Evolutionary conservation across 2,888 invertebrate species (phyloP).

Genomic region (Hyposoter didymator): DNA sequence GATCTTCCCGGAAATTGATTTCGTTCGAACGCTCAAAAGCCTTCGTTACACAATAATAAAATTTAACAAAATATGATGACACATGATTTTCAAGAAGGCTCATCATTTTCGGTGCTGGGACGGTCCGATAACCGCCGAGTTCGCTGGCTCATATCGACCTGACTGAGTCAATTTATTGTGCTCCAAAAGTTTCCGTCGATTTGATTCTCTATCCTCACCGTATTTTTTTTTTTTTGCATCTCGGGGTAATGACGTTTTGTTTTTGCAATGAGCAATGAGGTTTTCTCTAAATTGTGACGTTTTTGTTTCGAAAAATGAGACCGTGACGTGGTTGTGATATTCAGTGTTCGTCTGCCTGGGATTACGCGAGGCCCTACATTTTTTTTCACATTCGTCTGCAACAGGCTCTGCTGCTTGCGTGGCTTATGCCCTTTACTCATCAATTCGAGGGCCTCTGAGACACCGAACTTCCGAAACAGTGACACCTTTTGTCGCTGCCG

Average conservation of each 20-base stretch:
- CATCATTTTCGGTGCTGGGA: slow-evolving; percentile 50
- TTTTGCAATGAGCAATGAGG: not conserved
- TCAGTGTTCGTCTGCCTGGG: slow-evolving; percentile 60
- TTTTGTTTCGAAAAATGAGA: not conserved
- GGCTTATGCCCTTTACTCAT: slow-evolving; percentile 78
- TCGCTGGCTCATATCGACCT: slow-evolving; percentile 11
- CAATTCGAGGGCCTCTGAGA: slow-evolving; percentile 74
- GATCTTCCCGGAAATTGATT: slow-evolving; percentile 44
- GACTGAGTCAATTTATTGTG: slow-evolving; percentile 36
- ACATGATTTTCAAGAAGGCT: slow-evolving; percentile 53
- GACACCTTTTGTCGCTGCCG: slow-evolving; percentile 36
- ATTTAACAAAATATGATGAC: slow-evolving; percentile 48
- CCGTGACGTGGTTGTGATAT: not conserved
- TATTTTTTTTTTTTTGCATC: not conserved
- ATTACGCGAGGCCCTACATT: slow-evolving; percentile 72
- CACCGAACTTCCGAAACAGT: slow-evolving; percentile 35
- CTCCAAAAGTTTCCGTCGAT: slow-evolving; percentile 5
- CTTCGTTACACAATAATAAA: slow-evolving; percentile 3
- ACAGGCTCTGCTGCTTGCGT: slow-evolving; percentile 72
- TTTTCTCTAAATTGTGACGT: not conserved
- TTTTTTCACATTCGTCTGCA: slow-evolving; percentile 66
- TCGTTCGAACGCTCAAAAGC: slow-evolving; percentile 1
- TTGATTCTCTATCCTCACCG: not conserved
- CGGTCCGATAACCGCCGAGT: slow-evolving; percentile 49
- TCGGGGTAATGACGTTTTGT: not conserved